A percentile compares a stretch with the other conserved stretches of the same genome.
phyloP scores from a whole-genome alignment of 1,140 invertebrate species.

The Telenomus remus region DNA sequence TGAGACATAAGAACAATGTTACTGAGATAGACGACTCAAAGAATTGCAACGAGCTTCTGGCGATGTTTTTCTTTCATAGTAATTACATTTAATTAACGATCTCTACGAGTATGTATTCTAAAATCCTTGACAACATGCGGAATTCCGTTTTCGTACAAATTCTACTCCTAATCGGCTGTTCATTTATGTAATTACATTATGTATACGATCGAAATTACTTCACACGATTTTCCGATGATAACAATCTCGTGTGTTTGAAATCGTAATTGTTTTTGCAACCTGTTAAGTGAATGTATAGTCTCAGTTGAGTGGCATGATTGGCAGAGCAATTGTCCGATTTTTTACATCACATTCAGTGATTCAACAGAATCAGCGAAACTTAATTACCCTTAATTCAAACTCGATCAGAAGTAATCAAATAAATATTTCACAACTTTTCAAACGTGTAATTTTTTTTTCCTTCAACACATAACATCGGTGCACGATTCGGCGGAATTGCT shows the following conservation, averaged over 20 bases:
- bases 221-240: conserved; percentile 44
- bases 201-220: conserved; percentile 45
- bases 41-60: conserved; percentile 51
- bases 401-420: background rate
- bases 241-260: conserved; percentile 31
- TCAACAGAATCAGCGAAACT: background rate
- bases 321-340: conserved; percentile 23
- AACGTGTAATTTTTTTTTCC: too few relatives aligned
- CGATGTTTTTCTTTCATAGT: conserved; percentile 39
- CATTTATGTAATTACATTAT: conserved; percentile 50
- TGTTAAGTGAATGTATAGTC: conserved; percentile 17
- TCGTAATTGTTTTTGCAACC: conserved; percentile 36
- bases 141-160: conserved; percentile 56
- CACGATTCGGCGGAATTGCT: too few relatives aligned
- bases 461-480: too few relatives aligned
- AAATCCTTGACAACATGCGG: conserved; percentile 53
- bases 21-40: conserved; percentile 38
- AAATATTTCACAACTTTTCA: background rate
- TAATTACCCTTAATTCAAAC: background rate
- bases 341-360: conserved; percentile 2
- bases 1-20: conserved; percentile 42
- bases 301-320: conserved; percentile 24
- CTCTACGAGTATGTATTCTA: conserved; percentile 42
- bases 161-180: conserved; percentile 43
- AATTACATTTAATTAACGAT: conserved; percentile 59